Evolutionary conservation across 1,140 invertebrate species (phyloP), one percentile per base, ranked within the genome.

Genomic region (Drosophila neocordata): DNA sequence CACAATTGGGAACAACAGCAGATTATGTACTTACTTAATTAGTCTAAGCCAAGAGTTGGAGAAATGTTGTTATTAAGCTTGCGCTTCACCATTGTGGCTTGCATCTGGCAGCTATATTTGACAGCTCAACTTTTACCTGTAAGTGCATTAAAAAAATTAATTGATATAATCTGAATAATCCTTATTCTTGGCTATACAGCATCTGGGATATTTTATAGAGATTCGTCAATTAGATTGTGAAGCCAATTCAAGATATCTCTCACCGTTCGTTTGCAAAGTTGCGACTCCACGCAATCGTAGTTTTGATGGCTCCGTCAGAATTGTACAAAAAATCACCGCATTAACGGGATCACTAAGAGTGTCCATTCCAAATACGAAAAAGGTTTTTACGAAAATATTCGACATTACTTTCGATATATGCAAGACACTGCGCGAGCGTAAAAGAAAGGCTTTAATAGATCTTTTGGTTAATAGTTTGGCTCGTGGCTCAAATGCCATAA

Each of bases 391-490:
- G 2, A 71, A 82, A 52, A 70, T 88, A 44, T 68, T 82, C 1
- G 72, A 82, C 1, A 52, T 79, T 5, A 71, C 65, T 13, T 88
- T 88, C 22, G 79, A 87, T 38, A 15, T 82, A 20, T 87, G 83
- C 52, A 88, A 82, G 22, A 48, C 65, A 0, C n/a, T 87, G 0
- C 44, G 68, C 0, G 82, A 88, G 31, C 37, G 69, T 0, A 88
- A 79, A 4, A n/a, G 69, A 12, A 72, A 69, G 18, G 27, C 55
- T 1, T 34, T 87, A 0, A 61, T 88, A 4, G 75, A 76, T 6
- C 13, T 88, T 4, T 12, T 77, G 52, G 51, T 88, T 0, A 61
- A 56, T n/a, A 64, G 60, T 12, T 48, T 87, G 55, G 34, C 60
- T 6, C 34, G 61, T 6, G 38, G 59, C 15, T 59, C 18, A 1